Percentiles rank a stretch among this genome's conserved stretches.
phyloP scores from a whole-genome alignment of 2,113 vertebrate species.

The Phaethornis superciliosus region DNA sequence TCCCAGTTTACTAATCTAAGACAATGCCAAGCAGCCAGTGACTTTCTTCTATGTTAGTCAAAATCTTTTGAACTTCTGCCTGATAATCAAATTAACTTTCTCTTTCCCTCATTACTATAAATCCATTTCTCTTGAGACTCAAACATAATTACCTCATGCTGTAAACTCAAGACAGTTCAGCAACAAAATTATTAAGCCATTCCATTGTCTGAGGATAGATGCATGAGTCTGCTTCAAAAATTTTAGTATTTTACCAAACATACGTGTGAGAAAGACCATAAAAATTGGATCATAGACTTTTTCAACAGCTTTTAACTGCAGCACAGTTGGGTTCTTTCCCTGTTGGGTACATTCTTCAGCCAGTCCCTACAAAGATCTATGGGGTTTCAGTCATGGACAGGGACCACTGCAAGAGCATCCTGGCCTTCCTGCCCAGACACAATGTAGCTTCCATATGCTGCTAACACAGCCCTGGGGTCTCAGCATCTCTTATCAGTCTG shows the following conservation, averaged over 20 bases:
- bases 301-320: not conserved
- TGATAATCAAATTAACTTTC: constrained; percentile 30
- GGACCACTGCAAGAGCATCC: not conserved
- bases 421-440: not conserved
- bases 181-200: not conserved
- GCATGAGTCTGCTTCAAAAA: not conserved
- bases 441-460: not conserved
- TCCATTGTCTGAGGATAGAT: not conserved
- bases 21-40: not conserved
- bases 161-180: not conserved
- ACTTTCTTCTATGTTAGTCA: not conserved
- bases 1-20: not conserved
- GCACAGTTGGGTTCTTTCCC: not conserved
- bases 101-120: constrained; percentile 17
- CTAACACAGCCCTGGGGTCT: not conserved
- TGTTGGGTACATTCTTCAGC: not conserved
- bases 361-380: not conserved
- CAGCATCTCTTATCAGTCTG: no score
- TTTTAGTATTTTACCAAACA: not conserved
- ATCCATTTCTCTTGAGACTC: constrained; percentile 8
- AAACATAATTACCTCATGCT: not conserved
- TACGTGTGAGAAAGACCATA: not conserved
- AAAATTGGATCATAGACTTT: not conserved
- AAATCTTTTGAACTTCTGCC: not conserved
- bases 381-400: not conserved